These are phyloP conservation scores for Hetaerina titia DNA, from an alignment of 2,888 invertebrate genomes.

Conservation along the genomic window DNA sequence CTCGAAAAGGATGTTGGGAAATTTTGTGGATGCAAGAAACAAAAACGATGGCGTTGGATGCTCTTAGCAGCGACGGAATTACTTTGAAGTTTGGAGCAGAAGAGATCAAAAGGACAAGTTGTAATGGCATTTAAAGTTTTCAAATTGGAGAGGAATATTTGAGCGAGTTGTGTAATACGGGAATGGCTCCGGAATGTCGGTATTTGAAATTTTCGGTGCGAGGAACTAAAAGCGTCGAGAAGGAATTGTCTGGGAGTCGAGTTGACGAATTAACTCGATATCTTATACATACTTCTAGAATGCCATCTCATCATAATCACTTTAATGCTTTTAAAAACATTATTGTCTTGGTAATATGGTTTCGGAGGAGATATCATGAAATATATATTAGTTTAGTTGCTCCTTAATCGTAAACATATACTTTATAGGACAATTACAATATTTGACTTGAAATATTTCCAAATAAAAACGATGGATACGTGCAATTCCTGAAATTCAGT, in stretches of 20 bases:
- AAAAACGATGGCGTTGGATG: slow-evolving; percentile 43
- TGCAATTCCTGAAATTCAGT: not conserved
- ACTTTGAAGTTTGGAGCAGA: slow-evolving; percentile 58
- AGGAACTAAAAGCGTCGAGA: not conserved
- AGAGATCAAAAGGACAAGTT: slow-evolving; percentile 61
- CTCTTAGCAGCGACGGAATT: slow-evolving; percentile 41
- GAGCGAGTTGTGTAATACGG: slow-evolving; percentile 61
- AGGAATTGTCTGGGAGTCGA: not conserved
- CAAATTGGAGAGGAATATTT: slow-evolving; percentile 65
- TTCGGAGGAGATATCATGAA: not conserved
- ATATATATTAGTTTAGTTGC: not conserved
- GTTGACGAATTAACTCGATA: slow-evolving; percentile 52
- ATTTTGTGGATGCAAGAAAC: slow-evolving; percentile 62
- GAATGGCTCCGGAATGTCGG: slow-evolving; percentile 48
- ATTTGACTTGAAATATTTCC: not conserved
- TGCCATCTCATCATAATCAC: not conserved
- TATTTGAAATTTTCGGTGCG: slow-evolving; percentile 11
- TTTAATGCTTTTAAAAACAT: not conserved
- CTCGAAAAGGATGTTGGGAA: slow-evolving; percentile 30
- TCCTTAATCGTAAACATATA: not conserved
- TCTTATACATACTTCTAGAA: slow-evolving; percentile 23
- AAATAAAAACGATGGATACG: not conserved
- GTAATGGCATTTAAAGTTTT: slow-evolving; percentile 66
- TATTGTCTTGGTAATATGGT: not conserved
- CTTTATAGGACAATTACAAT: too few relatives aligned